Evolutionary conservation across 2,113 vertebrate species (phyloP).

Genomic region (Nematolebias whitei): DNA sequence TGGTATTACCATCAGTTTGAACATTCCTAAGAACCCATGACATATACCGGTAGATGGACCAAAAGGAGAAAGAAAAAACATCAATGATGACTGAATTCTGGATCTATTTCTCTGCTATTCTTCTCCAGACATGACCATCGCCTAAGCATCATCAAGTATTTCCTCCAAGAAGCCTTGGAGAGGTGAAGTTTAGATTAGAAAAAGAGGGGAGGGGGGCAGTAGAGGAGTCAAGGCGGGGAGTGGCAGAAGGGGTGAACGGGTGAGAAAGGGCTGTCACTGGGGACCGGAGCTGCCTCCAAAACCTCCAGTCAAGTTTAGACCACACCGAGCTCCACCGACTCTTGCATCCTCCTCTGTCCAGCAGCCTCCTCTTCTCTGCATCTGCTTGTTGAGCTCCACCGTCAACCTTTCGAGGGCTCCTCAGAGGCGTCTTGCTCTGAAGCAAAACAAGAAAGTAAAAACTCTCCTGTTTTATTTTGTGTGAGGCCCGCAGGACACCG

Average conservation of each 20-base stretch:
- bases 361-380: constrained; percentile 34
- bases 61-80: constrained; percentile 26
- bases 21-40: constrained; percentile 68
- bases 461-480: not conserved
- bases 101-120: constrained; percentile 35
- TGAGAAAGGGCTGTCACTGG: constrained; percentile 74
- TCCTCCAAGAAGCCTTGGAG: constrained; percentile 70
- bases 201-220: constrained; percentile 24
- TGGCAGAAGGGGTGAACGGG: constrained; percentile 52
- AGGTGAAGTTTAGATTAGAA: constrained; percentile 66
- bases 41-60: constrained; percentile 29
- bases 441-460: constrained; percentile 4
- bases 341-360: constrained; percentile 60
- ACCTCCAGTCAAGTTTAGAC: constrained; percentile 79
- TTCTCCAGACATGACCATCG: constrained; percentile 86
- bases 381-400: constrained; percentile 20
- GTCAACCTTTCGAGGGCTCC: constrained; percentile 10
- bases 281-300: constrained; percentile 78
- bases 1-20: constrained; percentile 74
- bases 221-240: constrained; percentile 58
- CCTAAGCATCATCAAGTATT: constrained; percentile 71
- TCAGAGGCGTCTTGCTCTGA: constrained; percentile 6
- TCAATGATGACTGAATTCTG: constrained; percentile 78
- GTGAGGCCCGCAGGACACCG: constrained; percentile 6
- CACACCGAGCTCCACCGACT: constrained; percentile 62